Evolutionary conservation across 2,888 invertebrate species (phyloP).

Genomic region (Hemicrepidius hirtus): DNA sequence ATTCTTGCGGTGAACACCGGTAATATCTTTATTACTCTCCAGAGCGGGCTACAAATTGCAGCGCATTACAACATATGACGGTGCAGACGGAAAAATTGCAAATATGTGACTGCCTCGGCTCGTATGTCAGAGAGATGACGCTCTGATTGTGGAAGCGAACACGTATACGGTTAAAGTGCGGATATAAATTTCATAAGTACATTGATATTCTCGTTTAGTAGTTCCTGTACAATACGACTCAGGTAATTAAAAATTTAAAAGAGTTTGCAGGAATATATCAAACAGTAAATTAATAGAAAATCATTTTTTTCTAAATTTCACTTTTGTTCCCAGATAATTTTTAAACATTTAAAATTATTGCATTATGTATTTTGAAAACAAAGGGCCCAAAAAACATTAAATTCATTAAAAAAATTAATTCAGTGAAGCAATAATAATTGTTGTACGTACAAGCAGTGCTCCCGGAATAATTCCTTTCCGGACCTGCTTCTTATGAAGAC

Average conservation of each 20-base stretch:
- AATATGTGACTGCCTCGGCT: constrained; percentile 65
- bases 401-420: too few species aligned
- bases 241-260: constrained; percentile 12
- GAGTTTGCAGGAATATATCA: too few species aligned
- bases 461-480: too few species aligned
- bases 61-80: constrained; percentile 67
- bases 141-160: constrained; percentile 63
- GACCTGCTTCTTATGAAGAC: too few species aligned
- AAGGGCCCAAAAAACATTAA: too few species aligned
- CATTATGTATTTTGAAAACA: too few species aligned
- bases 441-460: too few species aligned
- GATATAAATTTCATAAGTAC: constrained; percentile 63
- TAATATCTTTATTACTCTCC: constrained; percentile 68
- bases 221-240: constrained; percentile 18
- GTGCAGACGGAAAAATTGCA: constrained; percentile 68
- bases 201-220: constrained; percentile 56
- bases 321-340: too few species aligned
- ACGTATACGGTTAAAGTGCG: constrained; percentile 63
- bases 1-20: constrained; percentile 62
- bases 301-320: too few species aligned
- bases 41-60: constrained; percentile 67
- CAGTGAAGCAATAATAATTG: too few species aligned
- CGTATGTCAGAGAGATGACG: constrained; percentile 64
- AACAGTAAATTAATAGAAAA: too few species aligned
- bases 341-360: too few species aligned